phyloP scores from a whole-genome alignment of 1,140 invertebrate genomes.

The Tyrophagus putrescentiae region DNA sequence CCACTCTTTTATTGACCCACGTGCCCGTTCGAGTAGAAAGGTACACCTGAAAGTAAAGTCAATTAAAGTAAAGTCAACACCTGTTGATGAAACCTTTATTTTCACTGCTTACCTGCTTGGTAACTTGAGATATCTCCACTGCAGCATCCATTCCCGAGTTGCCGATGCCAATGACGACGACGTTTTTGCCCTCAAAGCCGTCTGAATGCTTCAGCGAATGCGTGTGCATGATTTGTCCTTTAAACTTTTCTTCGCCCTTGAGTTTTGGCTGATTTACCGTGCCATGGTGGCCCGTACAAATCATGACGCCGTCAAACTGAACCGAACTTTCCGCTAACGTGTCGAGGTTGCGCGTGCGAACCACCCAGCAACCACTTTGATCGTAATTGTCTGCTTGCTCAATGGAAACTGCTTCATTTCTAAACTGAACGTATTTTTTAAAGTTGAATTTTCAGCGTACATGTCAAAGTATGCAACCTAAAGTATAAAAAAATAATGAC shows the following conservation, averaged over 20 bases:
- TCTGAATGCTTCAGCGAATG: slow-evolving; percentile 31
- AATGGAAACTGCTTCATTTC: slow-evolving; percentile 31
- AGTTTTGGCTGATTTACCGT: slow-evolving; percentile 30
- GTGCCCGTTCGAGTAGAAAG: slow-evolving; percentile 36
- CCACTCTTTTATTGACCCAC: slow-evolving; percentile 37
- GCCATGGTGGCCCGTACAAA: slow-evolving; percentile 34
- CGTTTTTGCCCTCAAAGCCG: slow-evolving; percentile 26
- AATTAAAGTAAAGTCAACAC: neutral
- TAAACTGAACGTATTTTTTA: slow-evolving; percentile 31
- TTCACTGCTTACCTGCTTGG: slow-evolving; percentile 1
- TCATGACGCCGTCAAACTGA: slow-evolving; percentile 36
- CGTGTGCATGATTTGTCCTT: slow-evolving; percentile 33
- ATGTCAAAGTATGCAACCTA: slow-evolving; percentile 34
- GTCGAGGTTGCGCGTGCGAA: slow-evolving; percentile 34
- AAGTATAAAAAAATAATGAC: slow-evolving; percentile 35
- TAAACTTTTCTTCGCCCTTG: slow-evolving; percentile 31
- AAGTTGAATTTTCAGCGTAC: slow-evolving; percentile 31
- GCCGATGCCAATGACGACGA: slow-evolving; percentile 30
- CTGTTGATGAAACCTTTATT: no score
- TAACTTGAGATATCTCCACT: neutral
- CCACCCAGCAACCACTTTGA: slow-evolving; percentile 33
- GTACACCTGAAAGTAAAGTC: slow-evolving; percentile 33
- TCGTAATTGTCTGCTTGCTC: slow-evolving; percentile 30
- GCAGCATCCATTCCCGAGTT: slow-evolving; percentile 36
- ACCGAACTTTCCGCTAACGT: slow-evolving; percentile 23